phyloP scores from a whole-genome alignment of 2,888 invertebrate genomes.

The Atrina japonica region DNA sequence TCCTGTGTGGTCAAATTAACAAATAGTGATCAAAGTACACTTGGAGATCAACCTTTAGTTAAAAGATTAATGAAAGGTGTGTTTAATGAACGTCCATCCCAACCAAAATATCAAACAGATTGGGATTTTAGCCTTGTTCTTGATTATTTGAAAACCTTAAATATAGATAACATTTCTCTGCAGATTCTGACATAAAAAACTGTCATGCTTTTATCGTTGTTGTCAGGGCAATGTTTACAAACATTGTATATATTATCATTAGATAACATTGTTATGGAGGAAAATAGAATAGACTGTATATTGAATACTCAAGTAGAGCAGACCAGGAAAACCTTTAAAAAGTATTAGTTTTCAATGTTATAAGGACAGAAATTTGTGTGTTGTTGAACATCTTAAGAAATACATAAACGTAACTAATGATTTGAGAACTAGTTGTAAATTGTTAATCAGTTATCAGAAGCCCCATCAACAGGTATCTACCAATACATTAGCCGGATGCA shows the following conservation, averaged over 20 bases:
- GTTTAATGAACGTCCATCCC: background rate
- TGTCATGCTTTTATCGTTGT: background rate
- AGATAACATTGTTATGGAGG: background rate
- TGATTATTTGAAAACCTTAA: background rate
- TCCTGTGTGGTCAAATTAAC: background rate
- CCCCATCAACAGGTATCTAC: conserved; percentile 9
- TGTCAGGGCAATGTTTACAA: conserved; percentile 3
- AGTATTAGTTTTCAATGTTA: too few species aligned
- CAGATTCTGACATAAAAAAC: background rate
- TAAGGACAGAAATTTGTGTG: too few species aligned
- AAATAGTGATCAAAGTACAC: background rate
- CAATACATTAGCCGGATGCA: conserved; percentile 9
- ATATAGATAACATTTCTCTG: background rate
- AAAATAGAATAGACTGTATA: too few species aligned
- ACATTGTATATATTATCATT: background rate
- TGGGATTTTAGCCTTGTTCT: conserved; percentile 6
- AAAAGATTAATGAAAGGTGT: conserved; percentile 6
- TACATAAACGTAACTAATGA: conserved; percentile 14
- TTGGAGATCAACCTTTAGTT: conserved; percentile 1
- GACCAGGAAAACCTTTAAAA: too few species aligned
- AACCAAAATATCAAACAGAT: background rate
- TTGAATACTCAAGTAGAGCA: too few species aligned
- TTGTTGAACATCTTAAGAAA: conserved; percentile 1
- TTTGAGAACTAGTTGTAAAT: background rate
- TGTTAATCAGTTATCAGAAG: conserved; percentile 21